Evolutionary conservation across 2,888 invertebrate species (phyloP).

Genomic region (Lithophane semibrunnea): DNA sequence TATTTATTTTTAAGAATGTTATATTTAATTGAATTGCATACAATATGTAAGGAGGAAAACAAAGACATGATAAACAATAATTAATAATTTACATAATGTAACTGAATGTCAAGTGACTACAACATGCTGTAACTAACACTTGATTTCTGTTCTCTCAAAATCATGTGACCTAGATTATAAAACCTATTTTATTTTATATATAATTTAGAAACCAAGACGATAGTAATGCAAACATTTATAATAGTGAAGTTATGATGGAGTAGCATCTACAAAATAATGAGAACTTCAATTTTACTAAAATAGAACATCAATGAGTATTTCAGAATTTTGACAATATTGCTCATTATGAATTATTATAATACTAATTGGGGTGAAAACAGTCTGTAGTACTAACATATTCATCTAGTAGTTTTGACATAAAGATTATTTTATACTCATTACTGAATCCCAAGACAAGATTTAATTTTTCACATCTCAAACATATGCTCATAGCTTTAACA

Average conservation of each 20-base stretch:
- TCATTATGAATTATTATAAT: constrained; percentile 8
- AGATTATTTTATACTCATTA: constrained; percentile 2
- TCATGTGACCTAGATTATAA: constrained; percentile 61
- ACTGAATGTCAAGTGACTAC: constrained; percentile 46
- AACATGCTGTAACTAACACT: constrained; percentile 24
- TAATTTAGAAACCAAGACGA: not conserved
- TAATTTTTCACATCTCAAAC: constrained; percentile 12
- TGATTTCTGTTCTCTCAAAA: constrained; percentile 33
- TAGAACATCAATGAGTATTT: not conserved
- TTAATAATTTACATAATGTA: constrained; percentile 14
- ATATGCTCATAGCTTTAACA: not conserved
- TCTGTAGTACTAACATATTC: not conserved
- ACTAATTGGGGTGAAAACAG: not conserved
- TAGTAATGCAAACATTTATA: not conserved
- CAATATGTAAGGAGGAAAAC: constrained; percentile 43
- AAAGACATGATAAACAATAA: not conserved
- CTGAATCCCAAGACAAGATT: constrained; percentile 1
- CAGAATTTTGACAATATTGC: constrained; percentile 4
- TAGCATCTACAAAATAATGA: constrained; percentile 3
- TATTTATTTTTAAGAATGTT: constrained; percentile 2
- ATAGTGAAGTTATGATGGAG: constrained; percentile 2
- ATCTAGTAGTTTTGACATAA: constrained; percentile 6
- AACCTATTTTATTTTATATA: constrained; percentile 24
- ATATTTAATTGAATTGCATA: constrained; percentile 26
- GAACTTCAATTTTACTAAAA: not conserved